Conservation (phyloP, 2,113 vertebrate genomes). For the Thymallus thymallus region DNA sequence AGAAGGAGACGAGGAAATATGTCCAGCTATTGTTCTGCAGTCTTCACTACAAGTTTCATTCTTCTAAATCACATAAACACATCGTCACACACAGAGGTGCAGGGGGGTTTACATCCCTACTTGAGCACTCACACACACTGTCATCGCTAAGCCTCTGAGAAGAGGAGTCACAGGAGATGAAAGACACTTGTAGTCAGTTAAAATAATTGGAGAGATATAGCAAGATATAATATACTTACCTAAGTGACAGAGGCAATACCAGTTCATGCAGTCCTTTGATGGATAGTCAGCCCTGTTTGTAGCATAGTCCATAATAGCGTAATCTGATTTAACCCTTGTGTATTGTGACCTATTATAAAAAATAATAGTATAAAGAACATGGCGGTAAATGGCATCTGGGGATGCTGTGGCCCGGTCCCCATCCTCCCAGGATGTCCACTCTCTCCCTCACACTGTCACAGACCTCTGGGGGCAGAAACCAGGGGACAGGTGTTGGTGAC, state of each 20-base stretch:
- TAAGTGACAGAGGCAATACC: no score
- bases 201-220: no score
- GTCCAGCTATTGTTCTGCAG: no score
- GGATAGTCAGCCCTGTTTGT: background rate
- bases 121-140: background rate
- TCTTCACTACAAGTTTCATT: background rate
- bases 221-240: no score
- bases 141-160: background rate
- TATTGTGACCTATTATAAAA: background rate
- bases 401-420: background rate
- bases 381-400: no score
- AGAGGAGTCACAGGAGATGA: no score
- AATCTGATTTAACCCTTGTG: background rate
- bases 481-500: slow-evolving; percentile 69
- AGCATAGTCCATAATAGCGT: background rate
- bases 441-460: slow-evolving; percentile 45
- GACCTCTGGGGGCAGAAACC: slow-evolving; percentile 57
- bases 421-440: background rate
- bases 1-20: background rate
- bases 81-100: background rate
- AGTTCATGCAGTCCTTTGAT: background rate
- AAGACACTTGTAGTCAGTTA: no score
- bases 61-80: background rate
- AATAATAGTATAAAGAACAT: no score
- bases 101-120: background rate